Evolutionary conservation across 2,888 invertebrate genomes (phyloP), one percentile per base, ranked within the genome.

Genomic region (Troilus luridus): DNA sequence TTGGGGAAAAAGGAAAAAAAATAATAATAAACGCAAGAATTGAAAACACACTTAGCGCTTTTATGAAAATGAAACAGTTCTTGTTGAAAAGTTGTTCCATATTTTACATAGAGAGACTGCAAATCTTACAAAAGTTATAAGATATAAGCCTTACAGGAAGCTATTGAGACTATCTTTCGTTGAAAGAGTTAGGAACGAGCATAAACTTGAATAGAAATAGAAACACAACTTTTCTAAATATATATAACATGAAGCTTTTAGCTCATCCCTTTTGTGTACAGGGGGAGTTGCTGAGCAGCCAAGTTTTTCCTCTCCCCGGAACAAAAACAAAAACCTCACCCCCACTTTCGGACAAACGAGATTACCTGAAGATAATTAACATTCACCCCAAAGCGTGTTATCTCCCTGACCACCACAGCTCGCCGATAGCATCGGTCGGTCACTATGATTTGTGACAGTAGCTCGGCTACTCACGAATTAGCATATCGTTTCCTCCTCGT

Each of bases 381-480:
- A 85, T 85, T 54, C 85, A 85, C 85, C 85, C 85, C 85, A 58
- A 11, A 58, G 85, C 85, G n/a, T 85, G 85, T 85, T 85, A 85
- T 85, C 85, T 85, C n/a, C 56, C 85, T 85, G n/a, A 85, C 85
- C 85, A 85, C 85, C n/a, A n/a, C 85, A 85, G 41, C 85, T 64
- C 89, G n/a, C 60, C 54, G 89, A 89, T 89, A 62, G n/a, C 60
- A 89, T 89, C 89, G 64, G 67, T 0, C 59, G 58, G 89, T 54
- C 62, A 64, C 89, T 89, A 89, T 89, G 89, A 89, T 89, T 89
- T 89, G 89, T 89, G 89, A 89, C 89, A 85, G 85, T 85, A 62
- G 72, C 72, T 19, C 24, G 17, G 27, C 88, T 88, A 56, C 59
- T 59, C 88, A 59, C 9, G 88, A n/a, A 89, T 89, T 89, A 89